Evolutionary conservation across 2,888 invertebrate species (phyloP), one percentile per base, ranked within the genome.

Genomic region (Tribolium freemani): DNA sequence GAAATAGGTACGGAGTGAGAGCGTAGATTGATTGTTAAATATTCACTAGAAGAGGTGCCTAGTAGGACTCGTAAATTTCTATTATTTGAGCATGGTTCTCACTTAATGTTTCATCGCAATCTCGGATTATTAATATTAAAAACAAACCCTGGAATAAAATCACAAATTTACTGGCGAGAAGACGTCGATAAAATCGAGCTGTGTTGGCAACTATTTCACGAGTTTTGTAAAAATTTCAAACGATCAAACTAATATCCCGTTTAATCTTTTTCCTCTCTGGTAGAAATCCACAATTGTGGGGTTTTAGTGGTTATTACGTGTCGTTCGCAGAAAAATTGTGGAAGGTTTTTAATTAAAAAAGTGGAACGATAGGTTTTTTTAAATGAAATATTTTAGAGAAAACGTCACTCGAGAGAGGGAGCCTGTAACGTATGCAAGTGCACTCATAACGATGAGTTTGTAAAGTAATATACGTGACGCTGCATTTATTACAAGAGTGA

Each of bases 1-100:
- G 61, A 53, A 53, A 64, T 64, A 21, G 53, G 5, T 38, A 16
- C 30, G 31, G 20, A 63, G n/a, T 63, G 38, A 63, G 50, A 51
- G 50, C 50, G 63, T 31, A 63, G 63, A 63, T 63, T 63, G 63
- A 63, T 63, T 63, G 63, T 63, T 63, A 63, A 63, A 63, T 63
- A 63, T 63, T 63, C 51, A 63, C 13, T 16, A 13, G 51, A 11
- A 26, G 13, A 20, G 60, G 45, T 60, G 60, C 26, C 21, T 60
- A 9, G 63, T 31, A 31, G 6, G 13, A 20, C 31, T 53, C 51
- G 61, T 63, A 63, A 63, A 63, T 63, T 53, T 53, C 63, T 53
- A 63, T 63, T 63, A 63, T 63, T 51, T 63, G 63, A 16, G 38
- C 31, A 50, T 50, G 63, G 20, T 50, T 31, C 46, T 11, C 2